Conservation (phyloP, 35 echinoderm and acorn worm genomes). For the Antedon bifida region DNA sequence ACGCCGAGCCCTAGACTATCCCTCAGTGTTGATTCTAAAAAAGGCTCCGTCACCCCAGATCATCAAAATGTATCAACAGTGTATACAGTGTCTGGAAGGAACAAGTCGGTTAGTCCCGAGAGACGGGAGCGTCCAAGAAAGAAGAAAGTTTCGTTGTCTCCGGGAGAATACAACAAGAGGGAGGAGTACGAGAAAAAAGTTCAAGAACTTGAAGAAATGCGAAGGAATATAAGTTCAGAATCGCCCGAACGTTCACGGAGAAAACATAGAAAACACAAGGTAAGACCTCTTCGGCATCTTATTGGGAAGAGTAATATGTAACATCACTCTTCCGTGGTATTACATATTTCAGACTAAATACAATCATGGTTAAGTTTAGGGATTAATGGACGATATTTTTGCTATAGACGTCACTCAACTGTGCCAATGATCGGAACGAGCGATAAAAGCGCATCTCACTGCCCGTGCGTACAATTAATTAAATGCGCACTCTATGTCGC, state of each 20-base stretch:
- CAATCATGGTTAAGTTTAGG: no score
- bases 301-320: no score
- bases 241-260: background rate
- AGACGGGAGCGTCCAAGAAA: background rate
- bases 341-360: no score
- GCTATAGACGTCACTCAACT: no score
- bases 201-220: conserved; percentile 36
- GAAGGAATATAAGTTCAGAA: background rate
- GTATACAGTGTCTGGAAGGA: background rate
- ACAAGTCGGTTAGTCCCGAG: background rate
- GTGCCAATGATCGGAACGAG: no score
- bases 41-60: background rate
- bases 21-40: background rate
- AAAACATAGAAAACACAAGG: background rate
- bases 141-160: conserved; percentile 29
- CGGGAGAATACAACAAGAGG: conserved; percentile 37
- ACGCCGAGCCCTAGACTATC: background rate
- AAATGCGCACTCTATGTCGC: no score
- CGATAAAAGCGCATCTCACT: no score
- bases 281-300: no score
- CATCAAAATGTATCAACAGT: background rate
- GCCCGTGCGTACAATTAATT: no score
- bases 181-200: conserved; percentile 63
- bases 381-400: no score
- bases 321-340: no score